Evolutionary conservation across 1,140 invertebrate species (phyloP).

Genomic region (Holcopasites calliopsidis): DNA sequence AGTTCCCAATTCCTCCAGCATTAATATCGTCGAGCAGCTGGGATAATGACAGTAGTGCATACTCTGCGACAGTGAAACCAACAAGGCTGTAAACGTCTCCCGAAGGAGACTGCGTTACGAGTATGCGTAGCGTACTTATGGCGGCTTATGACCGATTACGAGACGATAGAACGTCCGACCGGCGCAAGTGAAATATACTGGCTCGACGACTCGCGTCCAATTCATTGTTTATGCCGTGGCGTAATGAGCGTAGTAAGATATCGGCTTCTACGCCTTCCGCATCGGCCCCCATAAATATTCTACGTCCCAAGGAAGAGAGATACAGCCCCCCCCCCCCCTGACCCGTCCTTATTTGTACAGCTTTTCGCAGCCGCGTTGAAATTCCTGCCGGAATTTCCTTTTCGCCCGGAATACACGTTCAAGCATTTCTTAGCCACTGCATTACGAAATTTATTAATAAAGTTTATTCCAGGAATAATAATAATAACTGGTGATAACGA

Average conservation of each 20-base stretch:
- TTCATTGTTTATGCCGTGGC: slow-evolving; percentile 52
- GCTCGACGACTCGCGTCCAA: slow-evolving; percentile 41
- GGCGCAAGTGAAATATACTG: slow-evolving; percentile 34
- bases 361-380: background rate
- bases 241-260: slow-evolving; percentile 21
- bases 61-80: no score
- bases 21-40: no score
- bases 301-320: background rate
- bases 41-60: no score
- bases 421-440: no score
- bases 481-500: background rate
- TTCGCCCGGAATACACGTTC: background rate
- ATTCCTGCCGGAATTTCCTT: background rate
- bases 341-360: background rate
- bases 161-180: slow-evolving; percentile 26
- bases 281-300: slow-evolving; percentile 20
- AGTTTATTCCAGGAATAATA: background rate
- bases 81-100: no score
- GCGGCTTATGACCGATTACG: slow-evolving; percentile 21
- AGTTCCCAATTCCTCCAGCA: no score
- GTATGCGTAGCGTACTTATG: background rate
- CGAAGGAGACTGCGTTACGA: background rate
- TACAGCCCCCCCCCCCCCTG: no score
- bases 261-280: background rate
- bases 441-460: no score